A percentile compares a stretch with the other conserved stretches of the same genome.
These are phyloP conservation scores for Mormyrus hasselquistii DNA, from an alignment of 2,797 vertebrate species.

Conservation along the genomic window DNA sequence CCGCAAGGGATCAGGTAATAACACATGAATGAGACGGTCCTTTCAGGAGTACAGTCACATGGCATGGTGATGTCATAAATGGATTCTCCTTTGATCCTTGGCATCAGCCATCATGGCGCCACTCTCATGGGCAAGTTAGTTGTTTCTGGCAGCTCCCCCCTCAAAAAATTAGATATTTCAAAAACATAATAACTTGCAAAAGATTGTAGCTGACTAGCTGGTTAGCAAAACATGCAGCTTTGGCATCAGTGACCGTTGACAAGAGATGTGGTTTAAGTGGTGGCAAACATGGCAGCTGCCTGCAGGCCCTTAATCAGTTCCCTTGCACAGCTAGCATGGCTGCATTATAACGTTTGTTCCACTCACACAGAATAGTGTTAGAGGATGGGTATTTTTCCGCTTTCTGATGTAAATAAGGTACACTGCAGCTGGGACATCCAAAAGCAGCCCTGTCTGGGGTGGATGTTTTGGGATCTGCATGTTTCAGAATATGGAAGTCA, in stretches of 20 bases:
- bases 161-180: neutral
- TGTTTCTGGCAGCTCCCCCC: neutral
- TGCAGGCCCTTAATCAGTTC: neutral
- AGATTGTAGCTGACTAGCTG: neutral
- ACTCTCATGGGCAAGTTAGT: neutral
- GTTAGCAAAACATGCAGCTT: neutral
- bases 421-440: neutral
- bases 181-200: neutral
- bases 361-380: neutral
- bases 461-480: neutral
- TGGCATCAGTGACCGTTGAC: neutral
- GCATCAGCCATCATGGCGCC: neutral
- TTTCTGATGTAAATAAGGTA: neutral
- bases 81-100: neutral
- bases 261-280: neutral
- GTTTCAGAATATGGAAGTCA: neutral
- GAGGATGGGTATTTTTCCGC: neutral
- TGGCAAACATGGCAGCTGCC: neutral
- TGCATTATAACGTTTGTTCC: neutral
- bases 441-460: neutral
- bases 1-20: slow-evolving; percentile 73
- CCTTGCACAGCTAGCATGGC: neutral
- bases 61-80: neutral
- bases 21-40: neutral
- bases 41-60: neutral